A percentile compares a stretch with the other conserved stretches of the same genome.
Evolutionary conservation across 2,888 invertebrate species (phyloP).

Genomic region (Ctenicera cuprea): DNA sequence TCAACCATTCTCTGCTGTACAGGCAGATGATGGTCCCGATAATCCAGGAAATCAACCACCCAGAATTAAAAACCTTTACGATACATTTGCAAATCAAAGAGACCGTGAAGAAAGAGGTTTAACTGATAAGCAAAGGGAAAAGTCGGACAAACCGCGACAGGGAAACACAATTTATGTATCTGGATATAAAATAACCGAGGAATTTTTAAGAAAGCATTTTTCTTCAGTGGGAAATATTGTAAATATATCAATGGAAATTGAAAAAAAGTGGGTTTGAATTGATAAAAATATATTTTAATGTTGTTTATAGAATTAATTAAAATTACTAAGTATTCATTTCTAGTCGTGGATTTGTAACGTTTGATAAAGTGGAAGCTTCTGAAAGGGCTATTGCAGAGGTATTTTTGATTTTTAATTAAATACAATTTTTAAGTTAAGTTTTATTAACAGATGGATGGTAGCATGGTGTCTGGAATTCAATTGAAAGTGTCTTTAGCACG

Average conservation of each 20-base stretch:
- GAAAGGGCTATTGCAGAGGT: slow-evolving; percentile 87
- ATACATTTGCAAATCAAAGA: slow-evolving; percentile 83
- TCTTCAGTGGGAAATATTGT: slow-evolving; percentile 84
- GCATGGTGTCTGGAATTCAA: slow-evolving; percentile 83
- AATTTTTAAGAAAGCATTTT: slow-evolving; percentile 85
- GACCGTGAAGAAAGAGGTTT: slow-evolving; percentile 79
- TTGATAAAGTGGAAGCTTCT: slow-evolving; percentile 91
- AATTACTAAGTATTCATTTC: no score
- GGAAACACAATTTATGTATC: slow-evolving; percentile 90
- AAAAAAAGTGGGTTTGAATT: slow-evolving; percentile 79
- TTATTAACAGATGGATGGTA: slow-evolving; percentile 79
- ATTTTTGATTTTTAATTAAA: slow-evolving; percentile 39
- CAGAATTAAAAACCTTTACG: slow-evolving; percentile 82
- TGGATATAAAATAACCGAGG: slow-evolving; percentile 87
- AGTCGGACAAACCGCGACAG: slow-evolving; percentile 80
- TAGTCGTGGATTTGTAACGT: slow-evolving; percentile 93
- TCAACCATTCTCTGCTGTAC: slow-evolving; percentile 93
- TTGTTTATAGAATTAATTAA: no score
- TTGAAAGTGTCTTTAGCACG: slow-evolving; percentile 89
- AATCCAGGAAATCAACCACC: slow-evolving; percentile 80
- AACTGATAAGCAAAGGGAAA: slow-evolving; percentile 74
- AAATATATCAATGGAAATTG: slow-evolving; percentile 89
- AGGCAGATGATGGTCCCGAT: slow-evolving; percentile 81
- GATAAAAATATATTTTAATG: no score
- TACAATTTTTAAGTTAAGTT: background rate